phyloP scores from a whole-genome alignment of 2,797 vertebrate genomes.

The Chiloscyllium punctatum region DNA sequence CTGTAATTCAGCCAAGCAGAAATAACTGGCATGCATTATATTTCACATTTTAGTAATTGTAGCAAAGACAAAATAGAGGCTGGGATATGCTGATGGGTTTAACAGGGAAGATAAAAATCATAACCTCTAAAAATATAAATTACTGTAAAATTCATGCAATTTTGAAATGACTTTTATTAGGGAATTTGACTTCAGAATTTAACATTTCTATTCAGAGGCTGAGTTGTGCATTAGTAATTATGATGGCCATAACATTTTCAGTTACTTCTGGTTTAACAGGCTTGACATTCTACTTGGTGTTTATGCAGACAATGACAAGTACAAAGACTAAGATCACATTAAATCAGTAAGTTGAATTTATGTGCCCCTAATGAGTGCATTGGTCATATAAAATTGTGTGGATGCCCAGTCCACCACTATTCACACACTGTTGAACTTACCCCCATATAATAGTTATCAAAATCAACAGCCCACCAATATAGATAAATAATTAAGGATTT shows the following conservation, averaged over 20 bases:
- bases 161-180: too few relatives aligned
- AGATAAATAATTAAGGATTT: too few relatives aligned
- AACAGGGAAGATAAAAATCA: not conserved
- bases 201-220: not conserved
- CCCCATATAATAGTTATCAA: too few relatives aligned
- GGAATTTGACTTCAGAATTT: not conserved
- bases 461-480: too few relatives aligned
- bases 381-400: too few relatives aligned
- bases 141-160: not conserved
- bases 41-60: not conserved
- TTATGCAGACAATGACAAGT: not conserved
- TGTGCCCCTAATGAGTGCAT: too few relatives aligned
- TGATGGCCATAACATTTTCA: not conserved
- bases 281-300: not conserved
- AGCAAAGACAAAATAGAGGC: not conserved
- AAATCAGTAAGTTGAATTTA: not conserved
- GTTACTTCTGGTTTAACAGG: not conserved
- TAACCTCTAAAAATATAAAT: not conserved
- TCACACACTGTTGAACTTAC: too few relatives aligned
- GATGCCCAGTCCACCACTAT: too few relatives aligned
- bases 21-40: not conserved
- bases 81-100: not conserved
- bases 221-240: not conserved
- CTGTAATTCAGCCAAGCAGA: too few relatives aligned
- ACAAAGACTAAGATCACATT: not conserved